A percentile compares a stretch with the other conserved stretches of the same genome.
These are phyloP conservation scores for Elachura formosa DNA, from an alignment of 2,113 vertebrate genomes.

Conservation along the genomic window DNA sequence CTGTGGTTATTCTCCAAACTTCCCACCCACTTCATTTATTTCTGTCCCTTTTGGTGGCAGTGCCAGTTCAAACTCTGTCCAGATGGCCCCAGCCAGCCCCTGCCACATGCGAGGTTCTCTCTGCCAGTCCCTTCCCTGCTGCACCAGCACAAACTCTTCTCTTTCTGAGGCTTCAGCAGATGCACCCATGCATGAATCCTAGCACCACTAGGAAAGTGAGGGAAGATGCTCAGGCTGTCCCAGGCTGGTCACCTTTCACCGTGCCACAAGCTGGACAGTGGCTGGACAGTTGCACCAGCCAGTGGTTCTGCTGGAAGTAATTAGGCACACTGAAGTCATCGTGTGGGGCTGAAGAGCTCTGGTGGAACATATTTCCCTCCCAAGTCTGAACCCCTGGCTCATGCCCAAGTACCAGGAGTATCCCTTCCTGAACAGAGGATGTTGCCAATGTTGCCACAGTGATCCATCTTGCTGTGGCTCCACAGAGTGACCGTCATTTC, in stretches of 20 bases:
- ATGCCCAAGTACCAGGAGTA: neutral
- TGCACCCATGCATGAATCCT: neutral
- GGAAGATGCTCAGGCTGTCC: neutral
- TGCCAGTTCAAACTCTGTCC: neutral
- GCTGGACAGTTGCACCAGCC: neutral
- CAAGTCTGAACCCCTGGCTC: neutral
- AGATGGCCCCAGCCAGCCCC: neutral
- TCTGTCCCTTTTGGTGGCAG: neutral
- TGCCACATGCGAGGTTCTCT: rapidly evolving
- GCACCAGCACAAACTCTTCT: neutral
- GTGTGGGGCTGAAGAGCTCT: neutral
- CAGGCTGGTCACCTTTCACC: neutral
- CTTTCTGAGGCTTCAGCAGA: neutral
- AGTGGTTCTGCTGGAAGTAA: neutral
- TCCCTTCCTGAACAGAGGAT: neutral
- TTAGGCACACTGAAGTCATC: neutral
- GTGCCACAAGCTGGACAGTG: neutral
- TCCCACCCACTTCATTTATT: neutral
- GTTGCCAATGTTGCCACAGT: neutral
- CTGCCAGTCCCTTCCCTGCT: neutral
- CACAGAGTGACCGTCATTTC: neutral
- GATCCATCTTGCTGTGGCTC: neutral
- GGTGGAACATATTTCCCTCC: neutral
- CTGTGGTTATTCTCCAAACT: neutral
- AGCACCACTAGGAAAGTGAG: neutral